Base-by-base conservation (phyloP, 2,113 vertebrate genomes). In the Odobenus rosmarus region DNA sequence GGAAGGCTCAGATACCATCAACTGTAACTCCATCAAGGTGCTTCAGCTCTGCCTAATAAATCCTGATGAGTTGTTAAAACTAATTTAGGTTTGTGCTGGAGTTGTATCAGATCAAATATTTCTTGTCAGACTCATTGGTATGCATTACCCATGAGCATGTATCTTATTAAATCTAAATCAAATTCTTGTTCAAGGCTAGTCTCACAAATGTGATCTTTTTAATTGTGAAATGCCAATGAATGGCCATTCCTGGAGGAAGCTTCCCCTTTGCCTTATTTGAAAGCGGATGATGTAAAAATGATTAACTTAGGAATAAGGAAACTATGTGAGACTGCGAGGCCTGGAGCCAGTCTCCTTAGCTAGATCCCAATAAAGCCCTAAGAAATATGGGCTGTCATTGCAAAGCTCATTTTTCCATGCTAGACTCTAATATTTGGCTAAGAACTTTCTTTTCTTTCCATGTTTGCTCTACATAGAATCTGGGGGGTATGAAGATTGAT, bases 351-450 rank as follows among this genome's bases (percentile, higher is more conserved):
- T 95, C 88, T 93, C 72, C 84, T 92, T 83, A 81, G 67, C 93
- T 77, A 96, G 93, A 97, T 83, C 89, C 87, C 96, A 96, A 33
- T 92, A 98, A 98, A 98, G 71, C 95, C 19, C 74, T 98, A 93
- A 95, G 83, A 98, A 97, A 95, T 97, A 97, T 97, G 95, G 97
- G 96, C 96, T 97, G 96, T 97, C 96, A 77, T 88, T 81, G 92
- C 62, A 81, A 81, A 93, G 86, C 89, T 94, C 93, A 13, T 91
- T 96, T 98, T 98, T 97, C 93, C 87, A 93, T 95, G 81, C 81
- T 95, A 39, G 33, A 79, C 57, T 86, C 71, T 95, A 93, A 46
- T 81, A 62, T 92, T 97, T 98, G 95, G 95, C 97, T 59, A 80
- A 90, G 89, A 94, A 71, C 87, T 55, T 93, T 91, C 89, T 95